Percentiles rank a stretch among this genome's conserved stretches.
Conservation (phyloP, 2,113 vertebrate species). For the Isurus oxyrinchus region DNA sequence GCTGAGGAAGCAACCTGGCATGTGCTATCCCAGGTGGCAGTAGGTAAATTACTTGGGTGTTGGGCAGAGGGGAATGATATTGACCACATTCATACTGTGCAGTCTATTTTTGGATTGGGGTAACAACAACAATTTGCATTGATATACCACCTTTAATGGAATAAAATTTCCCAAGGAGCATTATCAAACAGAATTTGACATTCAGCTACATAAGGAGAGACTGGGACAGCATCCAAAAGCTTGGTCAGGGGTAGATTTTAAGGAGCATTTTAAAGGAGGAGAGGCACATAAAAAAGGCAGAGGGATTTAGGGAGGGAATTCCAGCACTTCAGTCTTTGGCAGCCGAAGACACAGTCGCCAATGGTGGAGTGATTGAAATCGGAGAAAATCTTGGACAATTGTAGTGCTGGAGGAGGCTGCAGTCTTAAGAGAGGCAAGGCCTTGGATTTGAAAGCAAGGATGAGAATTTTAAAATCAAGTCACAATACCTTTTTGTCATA, state of each 20-base stretch:
- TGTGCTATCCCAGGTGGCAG: not conserved
- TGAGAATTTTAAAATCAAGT: not conserved
- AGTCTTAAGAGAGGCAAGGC: not conserved
- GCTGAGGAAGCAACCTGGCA: not conserved
- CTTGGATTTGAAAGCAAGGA: not conserved
- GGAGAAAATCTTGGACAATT: not conserved
- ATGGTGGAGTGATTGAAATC: not conserved
- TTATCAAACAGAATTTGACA: not conserved
- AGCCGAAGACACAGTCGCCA: not conserved
- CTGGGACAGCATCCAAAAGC: not conserved
- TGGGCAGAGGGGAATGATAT: not conserved
- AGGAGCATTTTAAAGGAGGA: not conserved
- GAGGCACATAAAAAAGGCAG: not conserved
- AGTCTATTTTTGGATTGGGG: not conserved
- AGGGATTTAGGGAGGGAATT: not conserved
- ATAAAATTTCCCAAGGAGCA: not conserved
- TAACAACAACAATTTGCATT: not conserved
- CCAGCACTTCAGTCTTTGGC: not conserved
- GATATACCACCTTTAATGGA: not conserved
- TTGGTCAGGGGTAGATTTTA: not conserved
- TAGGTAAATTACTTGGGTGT: not conserved
- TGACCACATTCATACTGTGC: not conserved
- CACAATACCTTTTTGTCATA: slow-evolving; percentile 87
- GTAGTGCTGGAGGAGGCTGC: not conserved
- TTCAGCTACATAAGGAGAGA: not conserved